Percentiles rank a stretch among this genome's conserved stretches.
Conservation (phyloP, 2,888 invertebrate species). For the Eupithecia pulchellata region DNA sequence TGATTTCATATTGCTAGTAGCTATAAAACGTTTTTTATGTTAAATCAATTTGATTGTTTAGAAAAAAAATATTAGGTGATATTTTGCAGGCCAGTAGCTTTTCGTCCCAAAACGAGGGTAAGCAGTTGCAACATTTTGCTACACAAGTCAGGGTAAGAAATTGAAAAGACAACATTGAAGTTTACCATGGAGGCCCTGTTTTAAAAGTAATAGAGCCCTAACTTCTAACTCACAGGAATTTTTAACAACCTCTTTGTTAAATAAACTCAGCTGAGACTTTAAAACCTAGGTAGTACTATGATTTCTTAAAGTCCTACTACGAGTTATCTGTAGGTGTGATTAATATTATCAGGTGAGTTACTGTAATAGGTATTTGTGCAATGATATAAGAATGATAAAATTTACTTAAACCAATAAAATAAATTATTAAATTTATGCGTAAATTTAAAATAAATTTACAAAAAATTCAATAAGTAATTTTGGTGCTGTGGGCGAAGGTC, state of each 20-base stretch:
- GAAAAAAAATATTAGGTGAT: no score
- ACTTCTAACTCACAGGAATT: slow-evolving; percentile 9
- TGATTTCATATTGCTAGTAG: no score
- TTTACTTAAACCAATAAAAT: no score
- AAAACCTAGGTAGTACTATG: slow-evolving; percentile 28
- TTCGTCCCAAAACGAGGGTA: background rate
- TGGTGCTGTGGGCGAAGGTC: no score
- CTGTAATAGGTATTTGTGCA: no score
- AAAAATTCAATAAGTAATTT: no score
- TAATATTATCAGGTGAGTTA: background rate
- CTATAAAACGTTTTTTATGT: no score
- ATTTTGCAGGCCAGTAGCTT: background rate
- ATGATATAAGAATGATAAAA: no score
- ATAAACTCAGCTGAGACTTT: slow-evolving; percentile 17
- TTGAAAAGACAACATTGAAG: background rate
- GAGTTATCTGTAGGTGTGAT: background rate
- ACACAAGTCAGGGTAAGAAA: background rate
- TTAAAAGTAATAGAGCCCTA: slow-evolving; percentile 10
- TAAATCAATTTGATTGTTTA: no score
- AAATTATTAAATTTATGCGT: no score
- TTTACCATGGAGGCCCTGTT: background rate
- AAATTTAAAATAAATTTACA: no score
- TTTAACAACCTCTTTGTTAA: slow-evolving; percentile 6
- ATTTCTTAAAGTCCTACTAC: slow-evolving; percentile 20
- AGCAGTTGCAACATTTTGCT: background rate